A percentile compares a stretch with the other conserved stretches of the same genome.
phyloP scores from a whole-genome alignment of 2,888 invertebrate genomes.

The Parnassius smintheus region DNA sequence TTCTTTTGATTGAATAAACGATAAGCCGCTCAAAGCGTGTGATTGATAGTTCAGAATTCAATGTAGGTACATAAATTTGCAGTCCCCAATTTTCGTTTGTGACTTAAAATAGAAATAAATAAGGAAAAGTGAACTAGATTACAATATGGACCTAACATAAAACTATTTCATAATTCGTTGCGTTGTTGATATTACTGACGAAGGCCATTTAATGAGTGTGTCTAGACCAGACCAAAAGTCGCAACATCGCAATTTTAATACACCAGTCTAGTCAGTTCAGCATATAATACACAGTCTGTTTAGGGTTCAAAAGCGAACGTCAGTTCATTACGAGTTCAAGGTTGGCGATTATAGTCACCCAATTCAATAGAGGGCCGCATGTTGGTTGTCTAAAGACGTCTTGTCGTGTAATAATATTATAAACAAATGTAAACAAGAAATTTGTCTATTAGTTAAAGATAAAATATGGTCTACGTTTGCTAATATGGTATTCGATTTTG shows the following conservation, averaged over 20 bases:
- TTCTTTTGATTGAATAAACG: constrained; percentile 3
- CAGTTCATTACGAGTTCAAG: constrained; percentile 60
- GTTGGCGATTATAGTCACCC: constrained; percentile 43
- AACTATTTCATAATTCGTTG: constrained; percentile 19
- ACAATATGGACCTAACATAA: neutral
- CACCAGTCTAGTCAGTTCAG: constrained; percentile 44
- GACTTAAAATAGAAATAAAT: no score
- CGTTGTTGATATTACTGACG: constrained; percentile 19
- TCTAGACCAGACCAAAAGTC: constrained; percentile 25
- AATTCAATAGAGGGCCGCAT: constrained; percentile 18
- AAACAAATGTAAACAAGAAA: no score
- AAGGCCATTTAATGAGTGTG: constrained; percentile 24
- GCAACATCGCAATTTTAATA: constrained; percentile 17
- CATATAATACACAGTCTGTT: constrained; percentile 52
- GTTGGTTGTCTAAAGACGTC: neutral
- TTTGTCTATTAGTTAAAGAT: no score
- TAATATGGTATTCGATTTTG: no score
- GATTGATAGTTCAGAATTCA: constrained; percentile 1
- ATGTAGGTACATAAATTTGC: neutral
- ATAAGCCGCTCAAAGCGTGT: neutral
- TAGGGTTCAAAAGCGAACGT: constrained; percentile 49
- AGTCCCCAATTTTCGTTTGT: no score
- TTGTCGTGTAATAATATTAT: no score
- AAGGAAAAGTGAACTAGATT: no score
- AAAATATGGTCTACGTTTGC: no score